These are phyloP conservation scores for Apis florea DNA, from an alignment of 1,140 invertebrate species.

Conservation along the genomic window DNA sequence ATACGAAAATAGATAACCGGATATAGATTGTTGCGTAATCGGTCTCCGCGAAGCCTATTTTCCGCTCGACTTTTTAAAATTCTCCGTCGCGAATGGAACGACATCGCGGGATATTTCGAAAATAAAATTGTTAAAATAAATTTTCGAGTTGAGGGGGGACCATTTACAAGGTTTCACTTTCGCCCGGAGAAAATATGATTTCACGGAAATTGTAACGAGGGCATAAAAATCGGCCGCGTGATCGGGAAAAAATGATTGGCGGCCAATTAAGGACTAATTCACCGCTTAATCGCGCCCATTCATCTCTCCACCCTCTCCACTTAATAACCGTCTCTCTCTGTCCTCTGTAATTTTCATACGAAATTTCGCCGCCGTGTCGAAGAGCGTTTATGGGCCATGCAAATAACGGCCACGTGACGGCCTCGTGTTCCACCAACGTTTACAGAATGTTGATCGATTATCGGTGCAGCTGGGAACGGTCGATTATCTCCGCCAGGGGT, in stretches of 20 bases:
- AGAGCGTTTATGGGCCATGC: background rate
- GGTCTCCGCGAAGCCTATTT: background rate
- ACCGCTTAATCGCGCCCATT: background rate
- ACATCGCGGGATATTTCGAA: too few relatives aligned
- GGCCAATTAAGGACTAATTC: constrained; percentile 23
- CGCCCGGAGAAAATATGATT: background rate
- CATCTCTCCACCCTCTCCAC: background rate
- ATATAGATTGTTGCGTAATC: background rate
- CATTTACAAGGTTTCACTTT: constrained; percentile 10
- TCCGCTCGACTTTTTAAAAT: too few relatives aligned
- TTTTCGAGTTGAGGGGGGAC: constrained; percentile 26
- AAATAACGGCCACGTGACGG: constrained; percentile 28
- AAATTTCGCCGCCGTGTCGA: constrained; percentile 3
- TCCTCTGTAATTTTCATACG: constrained; percentile 1
- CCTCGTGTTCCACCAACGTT: constrained; percentile 2
- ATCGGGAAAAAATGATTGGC: background rate
- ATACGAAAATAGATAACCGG: background rate
- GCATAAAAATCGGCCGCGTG: background rate
- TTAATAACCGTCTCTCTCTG: constrained; percentile 10
- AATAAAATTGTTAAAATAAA: background rate
- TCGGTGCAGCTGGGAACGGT: background rate
- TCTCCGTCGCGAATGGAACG: background rate
- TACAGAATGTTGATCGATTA: constrained; percentile 51
- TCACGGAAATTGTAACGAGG: background rate
- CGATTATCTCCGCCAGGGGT: constrained; percentile 45